These are phyloP conservation scores for Venustaconcha ellipsiformis DNA, from an alignment of 1,140 invertebrate species.

Conservation along the genomic window DNA sequence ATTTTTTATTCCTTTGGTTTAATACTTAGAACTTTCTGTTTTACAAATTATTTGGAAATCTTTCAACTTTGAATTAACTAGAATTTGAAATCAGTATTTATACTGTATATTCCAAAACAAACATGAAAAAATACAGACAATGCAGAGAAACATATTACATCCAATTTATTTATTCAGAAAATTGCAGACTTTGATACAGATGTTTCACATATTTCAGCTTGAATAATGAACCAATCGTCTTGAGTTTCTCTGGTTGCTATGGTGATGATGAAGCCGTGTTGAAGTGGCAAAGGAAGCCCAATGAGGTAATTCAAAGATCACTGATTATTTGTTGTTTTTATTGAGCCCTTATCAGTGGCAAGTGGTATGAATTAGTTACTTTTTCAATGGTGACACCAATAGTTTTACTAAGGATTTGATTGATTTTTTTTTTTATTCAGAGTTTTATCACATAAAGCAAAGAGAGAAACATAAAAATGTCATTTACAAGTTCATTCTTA, in stretches of 20 bases:
- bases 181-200: not conserved
- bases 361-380: not conserved
- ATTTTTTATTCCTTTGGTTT: not conserved
- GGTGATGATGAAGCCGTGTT: slow-evolving; percentile 72
- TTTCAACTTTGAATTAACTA: not conserved
- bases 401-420: not conserved
- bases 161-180: not conserved
- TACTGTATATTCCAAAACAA: too few relatives aligned
- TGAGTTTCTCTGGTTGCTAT: slow-evolving; percentile 71
- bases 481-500: too few relatives aligned
- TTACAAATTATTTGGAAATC: not conserved
- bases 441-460: too few relatives aligned
- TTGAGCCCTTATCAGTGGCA: not conserved
- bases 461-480: too few relatives aligned
- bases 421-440: not conserved
- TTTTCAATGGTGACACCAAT: not conserved
- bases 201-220: slow-evolving; percentile 46
- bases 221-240: slow-evolving; percentile 64
- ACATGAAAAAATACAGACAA: too few relatives aligned
- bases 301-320: slow-evolving; percentile 58
- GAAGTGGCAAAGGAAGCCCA: slow-evolving; percentile 69
- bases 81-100: too few relatives aligned
- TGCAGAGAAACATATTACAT: too few relatives aligned
- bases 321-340: not conserved
- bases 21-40: not conserved